Conservation (phyloP, 2,113 vertebrate species). For the Gavia stellata region DNA sequence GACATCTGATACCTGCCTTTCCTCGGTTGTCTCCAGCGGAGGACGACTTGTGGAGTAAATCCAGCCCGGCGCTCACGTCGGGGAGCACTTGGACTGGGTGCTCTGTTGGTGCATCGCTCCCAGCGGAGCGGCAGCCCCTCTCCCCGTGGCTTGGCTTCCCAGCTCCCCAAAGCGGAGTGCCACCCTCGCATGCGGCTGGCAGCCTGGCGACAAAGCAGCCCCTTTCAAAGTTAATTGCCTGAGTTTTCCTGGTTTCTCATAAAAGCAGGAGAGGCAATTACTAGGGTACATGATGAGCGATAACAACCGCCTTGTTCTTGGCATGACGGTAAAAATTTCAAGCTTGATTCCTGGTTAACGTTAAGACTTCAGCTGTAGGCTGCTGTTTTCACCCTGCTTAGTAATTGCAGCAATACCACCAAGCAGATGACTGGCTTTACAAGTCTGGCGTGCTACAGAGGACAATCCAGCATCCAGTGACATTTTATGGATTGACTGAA, state of each 20-base stretch:
- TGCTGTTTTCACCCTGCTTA: neutral
- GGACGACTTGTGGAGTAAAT: neutral
- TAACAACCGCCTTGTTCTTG: neutral
- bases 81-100: neutral
- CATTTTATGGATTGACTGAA: neutral
- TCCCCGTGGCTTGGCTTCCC: neutral
- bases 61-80: neutral
- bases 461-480: neutral
- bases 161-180: neutral
- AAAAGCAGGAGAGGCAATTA: neutral
- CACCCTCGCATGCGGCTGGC: neutral
- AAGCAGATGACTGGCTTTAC: neutral
- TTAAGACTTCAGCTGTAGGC: neutral
- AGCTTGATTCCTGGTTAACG: neutral
- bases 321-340: fast-evolving
- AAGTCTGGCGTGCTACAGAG: neutral
- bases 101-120: neutral
- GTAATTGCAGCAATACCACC: neutral
- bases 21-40: neutral
- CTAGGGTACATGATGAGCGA: neutral
- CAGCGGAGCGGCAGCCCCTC: neutral
- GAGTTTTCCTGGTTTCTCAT: neutral
- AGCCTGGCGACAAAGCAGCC: neutral
- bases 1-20: conserved; percentile 21
- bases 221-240: neutral